Percentiles rank a stretch among this genome's conserved stretches.
These are phyloP conservation scores for Oreochromis tanganicae DNA, from an alignment of 2,113 vertebrate species.

Conservation along the genomic window DNA sequence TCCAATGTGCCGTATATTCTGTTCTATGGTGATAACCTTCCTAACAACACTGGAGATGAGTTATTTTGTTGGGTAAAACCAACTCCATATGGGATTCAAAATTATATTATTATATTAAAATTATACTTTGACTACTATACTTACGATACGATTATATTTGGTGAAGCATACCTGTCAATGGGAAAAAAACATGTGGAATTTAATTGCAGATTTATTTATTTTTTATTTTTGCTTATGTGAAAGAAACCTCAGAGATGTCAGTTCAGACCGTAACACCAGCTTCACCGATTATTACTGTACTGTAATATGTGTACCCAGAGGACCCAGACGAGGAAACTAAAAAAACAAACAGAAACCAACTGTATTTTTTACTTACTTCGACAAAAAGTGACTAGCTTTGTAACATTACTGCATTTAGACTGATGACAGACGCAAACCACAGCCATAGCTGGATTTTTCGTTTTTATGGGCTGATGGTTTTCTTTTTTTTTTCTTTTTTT, in stretches of 20 bases:
- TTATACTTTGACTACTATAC: fast-evolving
- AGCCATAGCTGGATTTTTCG: no score
- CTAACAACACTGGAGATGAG: not conserved
- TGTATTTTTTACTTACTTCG: not conserved
- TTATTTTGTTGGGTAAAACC: not conserved
- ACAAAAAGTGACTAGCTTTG: not conserved
- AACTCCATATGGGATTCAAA: not conserved
- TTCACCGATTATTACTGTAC: not conserved
- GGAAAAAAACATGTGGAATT: not conserved
- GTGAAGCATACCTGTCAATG: not conserved
- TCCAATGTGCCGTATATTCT: fast-evolving
- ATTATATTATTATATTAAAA: not conserved
- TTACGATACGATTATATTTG: not conserved
- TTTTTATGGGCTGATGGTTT: no score
- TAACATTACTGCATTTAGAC: not conserved
- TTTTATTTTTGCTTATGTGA: not conserved
- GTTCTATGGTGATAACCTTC: fast-evolving
- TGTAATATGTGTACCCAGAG: not conserved
- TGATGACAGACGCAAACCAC: not conserved
- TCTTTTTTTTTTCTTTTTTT: no score
- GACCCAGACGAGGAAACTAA: fast-evolving
- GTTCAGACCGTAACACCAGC: not conserved
- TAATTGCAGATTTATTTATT: fast-evolving
- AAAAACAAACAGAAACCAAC: not conserved
- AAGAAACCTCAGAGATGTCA: not conserved